A percentile compares a stretch with the other conserved stretches of the same genome.
These are phyloP conservation scores for Pontoporia blainvillei DNA, from an alignment of 2,113 vertebrate species.

Conservation along the genomic window DNA sequence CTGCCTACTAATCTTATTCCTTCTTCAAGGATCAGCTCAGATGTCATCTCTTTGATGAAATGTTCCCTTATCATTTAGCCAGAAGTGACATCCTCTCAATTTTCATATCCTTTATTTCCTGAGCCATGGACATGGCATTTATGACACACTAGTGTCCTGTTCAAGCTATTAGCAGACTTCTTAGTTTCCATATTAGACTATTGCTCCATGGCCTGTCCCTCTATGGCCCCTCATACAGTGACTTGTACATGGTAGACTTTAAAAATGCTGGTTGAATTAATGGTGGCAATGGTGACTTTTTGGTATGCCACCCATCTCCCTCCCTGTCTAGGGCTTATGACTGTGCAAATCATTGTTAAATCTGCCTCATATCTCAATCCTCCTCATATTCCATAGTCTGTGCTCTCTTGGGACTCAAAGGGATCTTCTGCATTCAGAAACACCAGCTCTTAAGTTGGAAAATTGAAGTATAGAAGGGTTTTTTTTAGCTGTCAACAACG, in stretches of 20 bases:
- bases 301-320: not conserved
- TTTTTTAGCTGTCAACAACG: not conserved
- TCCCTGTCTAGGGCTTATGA: not conserved
- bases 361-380: not conserved
- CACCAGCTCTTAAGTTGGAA: not conserved
- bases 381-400: not conserved
- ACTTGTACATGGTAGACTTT: not conserved
- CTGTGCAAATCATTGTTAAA: not conserved
- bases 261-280: not conserved
- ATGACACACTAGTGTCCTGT: not conserved
- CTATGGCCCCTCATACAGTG: not conserved
- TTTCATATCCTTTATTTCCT: not conserved
- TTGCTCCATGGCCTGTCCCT: not conserved
- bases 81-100: not conserved
- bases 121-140: not conserved
- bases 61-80: not conserved
- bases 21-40: not conserved
- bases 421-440: not conserved
- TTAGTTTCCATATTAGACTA: not conserved
- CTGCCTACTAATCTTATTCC: not conserved
- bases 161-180: not conserved
- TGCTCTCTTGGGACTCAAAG: not conserved
- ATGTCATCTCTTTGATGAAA: not conserved
- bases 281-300: not conserved
- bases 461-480: conserved; percentile 17